These are phyloP conservation scores for Pomacea canaliculata DNA, from an alignment of 2,888 invertebrate genomes.

Conservation along the genomic window DNA sequence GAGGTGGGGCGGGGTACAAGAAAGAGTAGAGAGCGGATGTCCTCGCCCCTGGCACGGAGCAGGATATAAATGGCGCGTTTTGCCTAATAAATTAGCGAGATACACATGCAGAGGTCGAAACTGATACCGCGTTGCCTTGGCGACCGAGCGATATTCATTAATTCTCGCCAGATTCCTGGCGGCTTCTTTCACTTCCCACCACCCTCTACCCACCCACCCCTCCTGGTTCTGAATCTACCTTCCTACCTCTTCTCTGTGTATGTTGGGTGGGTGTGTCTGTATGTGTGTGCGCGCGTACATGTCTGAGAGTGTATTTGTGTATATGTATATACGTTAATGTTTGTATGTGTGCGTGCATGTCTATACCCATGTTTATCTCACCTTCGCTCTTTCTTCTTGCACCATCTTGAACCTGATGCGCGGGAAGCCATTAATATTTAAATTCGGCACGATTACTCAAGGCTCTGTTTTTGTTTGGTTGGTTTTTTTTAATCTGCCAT, in stretches of 20 bases:
- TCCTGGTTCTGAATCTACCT: not conserved
- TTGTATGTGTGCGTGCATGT: not conserved
- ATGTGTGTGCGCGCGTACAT: not conserved
- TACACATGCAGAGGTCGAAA: not conserved
- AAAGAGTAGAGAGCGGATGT: too few species aligned
- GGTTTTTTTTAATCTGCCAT: too few species aligned
- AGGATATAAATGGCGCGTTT: constrained; percentile 5
- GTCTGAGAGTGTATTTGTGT: not conserved
- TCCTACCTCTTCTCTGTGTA: not conserved
- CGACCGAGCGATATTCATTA: constrained; percentile 4
- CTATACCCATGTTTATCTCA: too few species aligned
- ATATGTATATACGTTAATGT: not conserved
- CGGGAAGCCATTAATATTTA: too few species aligned
- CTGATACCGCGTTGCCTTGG: not conserved
- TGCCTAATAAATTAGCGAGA: constrained; percentile 7
- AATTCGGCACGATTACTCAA: too few species aligned
- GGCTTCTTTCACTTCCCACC: too few species aligned
- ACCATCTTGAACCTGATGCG: too few species aligned
- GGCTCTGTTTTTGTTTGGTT: too few species aligned
- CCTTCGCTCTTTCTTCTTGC: too few species aligned
- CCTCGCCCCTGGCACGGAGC: not conserved
- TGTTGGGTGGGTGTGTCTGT: not conserved
- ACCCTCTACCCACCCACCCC: not conserved
- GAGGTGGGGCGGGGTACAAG: too few species aligned
- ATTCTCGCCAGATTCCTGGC: not conserved